phyloP scores from a whole-genome alignment of 2,888 invertebrate species.

The Synanthedon formicaeformis region DNA sequence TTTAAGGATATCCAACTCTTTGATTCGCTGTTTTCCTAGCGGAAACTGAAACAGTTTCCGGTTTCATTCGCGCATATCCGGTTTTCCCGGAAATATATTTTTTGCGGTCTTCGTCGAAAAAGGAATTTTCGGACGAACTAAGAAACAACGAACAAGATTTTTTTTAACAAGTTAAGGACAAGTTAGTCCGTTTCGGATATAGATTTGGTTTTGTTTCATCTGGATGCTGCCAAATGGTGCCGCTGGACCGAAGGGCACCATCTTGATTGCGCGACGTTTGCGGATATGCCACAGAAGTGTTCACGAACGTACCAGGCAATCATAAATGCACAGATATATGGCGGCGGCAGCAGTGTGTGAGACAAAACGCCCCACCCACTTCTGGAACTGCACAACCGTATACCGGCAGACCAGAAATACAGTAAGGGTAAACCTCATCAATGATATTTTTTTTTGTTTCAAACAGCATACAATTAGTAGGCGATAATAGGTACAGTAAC shows the following conservation, averaged over 20 bases:
- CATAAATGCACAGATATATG: constrained; percentile 15
- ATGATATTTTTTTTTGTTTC: no score
- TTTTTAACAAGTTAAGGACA: no score
- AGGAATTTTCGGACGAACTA: not conserved
- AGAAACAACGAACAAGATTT: no score
- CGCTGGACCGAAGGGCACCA: constrained; percentile 6
- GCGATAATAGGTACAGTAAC: no score
- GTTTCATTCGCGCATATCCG: constrained; percentile 15
- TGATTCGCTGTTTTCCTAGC: constrained; percentile 30
- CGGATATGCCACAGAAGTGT: constrained; percentile 39
- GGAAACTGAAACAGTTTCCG: constrained; percentile 33
- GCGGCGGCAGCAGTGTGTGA: constrained; percentile 1
- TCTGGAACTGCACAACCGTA: no score
- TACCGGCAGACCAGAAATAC: no score
- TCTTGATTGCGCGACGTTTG: constrained; percentile 12
- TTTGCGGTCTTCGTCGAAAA: constrained; percentile 11
- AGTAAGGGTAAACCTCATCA: no score
- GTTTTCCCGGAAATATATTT: no score
- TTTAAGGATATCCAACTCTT: constrained; percentile 15
- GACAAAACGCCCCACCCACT: constrained; percentile 4
- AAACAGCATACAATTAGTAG: no score
- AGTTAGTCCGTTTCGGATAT: no score
- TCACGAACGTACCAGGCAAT: constrained; percentile 34
- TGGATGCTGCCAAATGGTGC: no score
- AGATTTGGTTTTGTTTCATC: no score